Conservation (phyloP, 2,113 vertebrate genomes). For the Corythornis vintsioides region DNA sequence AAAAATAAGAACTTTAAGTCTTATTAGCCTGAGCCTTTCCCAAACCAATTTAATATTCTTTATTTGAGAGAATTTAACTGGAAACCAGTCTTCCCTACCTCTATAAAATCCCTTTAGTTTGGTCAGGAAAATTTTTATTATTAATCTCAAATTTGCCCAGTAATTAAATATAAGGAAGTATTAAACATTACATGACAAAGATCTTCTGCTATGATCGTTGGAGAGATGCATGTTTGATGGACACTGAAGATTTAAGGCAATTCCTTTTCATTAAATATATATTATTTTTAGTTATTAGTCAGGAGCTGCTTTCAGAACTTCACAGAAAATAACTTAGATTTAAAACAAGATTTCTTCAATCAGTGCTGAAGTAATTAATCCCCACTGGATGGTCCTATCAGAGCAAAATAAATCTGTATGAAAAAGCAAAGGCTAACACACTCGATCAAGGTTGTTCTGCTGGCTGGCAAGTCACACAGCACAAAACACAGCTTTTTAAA, state of each 20-base stretch:
- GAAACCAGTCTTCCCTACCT: neutral
- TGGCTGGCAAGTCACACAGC: neutral
- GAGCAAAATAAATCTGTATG: conserved; percentile 2
- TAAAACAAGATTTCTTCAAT: conserved; percentile 13
- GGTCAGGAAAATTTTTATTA: neutral
- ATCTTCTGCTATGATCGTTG: neutral
- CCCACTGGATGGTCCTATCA: neutral
- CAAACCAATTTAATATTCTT: neutral
- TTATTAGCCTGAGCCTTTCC: neutral
- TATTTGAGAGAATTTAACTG: neutral
- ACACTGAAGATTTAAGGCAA: neutral
- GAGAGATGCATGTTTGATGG: neutral
- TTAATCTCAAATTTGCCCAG: neutral
- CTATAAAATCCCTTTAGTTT: neutral
- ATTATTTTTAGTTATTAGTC: neutral
- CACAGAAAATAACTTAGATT: conserved; percentile 19
- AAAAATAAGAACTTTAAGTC: neutral
- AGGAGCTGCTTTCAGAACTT: neutral
- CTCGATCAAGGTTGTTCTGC: neutral
- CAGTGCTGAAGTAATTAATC: conserved; percentile 13
- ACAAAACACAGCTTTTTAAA: neutral
- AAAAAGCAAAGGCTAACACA: neutral
- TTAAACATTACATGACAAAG: neutral
- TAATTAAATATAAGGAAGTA: neutral
- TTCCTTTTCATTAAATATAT: conserved; percentile 13